Evolutionary conservation across 1,140 invertebrate species (phyloP).

Genomic region (Conopomorpha cramerella): DNA sequence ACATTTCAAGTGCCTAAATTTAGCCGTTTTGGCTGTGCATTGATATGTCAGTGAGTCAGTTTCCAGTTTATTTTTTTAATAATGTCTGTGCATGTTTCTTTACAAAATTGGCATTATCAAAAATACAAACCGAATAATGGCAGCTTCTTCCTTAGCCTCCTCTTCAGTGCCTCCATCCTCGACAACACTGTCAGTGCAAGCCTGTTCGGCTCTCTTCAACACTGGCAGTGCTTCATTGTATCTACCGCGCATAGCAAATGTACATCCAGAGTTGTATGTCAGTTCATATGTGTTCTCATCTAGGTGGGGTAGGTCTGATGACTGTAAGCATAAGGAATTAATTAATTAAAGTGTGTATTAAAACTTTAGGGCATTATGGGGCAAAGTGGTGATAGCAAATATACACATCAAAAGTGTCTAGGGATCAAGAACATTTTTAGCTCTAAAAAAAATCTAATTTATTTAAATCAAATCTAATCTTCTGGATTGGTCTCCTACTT

Average conservation of each 20-base stretch:
- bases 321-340: too few species aligned
- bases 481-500: too few species aligned
- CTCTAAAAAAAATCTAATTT: slow-evolving; percentile 10
- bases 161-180: slow-evolving; percentile 85
- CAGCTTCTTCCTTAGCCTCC: slow-evolving; percentile 86
- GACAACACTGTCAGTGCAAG: slow-evolving; percentile 80
- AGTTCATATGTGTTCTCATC: slow-evolving; percentile 78
- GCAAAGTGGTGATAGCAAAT: too few species aligned
- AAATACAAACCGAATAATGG: slow-evolving; percentile 85
- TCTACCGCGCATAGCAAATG: slow-evolving; percentile 72
- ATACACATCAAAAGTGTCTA: too few species aligned
- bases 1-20: too few species aligned
- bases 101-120: too few species aligned
- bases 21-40: too few species aligned
- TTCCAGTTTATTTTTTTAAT: too few species aligned
- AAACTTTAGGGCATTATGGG: too few species aligned
- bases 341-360: too few species aligned
- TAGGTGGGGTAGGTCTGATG: slow-evolving; percentile 33
- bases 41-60: too few species aligned
- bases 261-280: slow-evolving; percentile 87
- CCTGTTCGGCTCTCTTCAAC: slow-evolving; percentile 80
- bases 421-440: slow-evolving; percentile 3
- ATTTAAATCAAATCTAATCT: slow-evolving; percentile 18
- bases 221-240: slow-evolving; percentile 80
- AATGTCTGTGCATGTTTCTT: too few species aligned